Evolutionary conservation across 1,140 invertebrate genomes (phyloP), one percentile per base, ranked within the genome.

Genomic region (Drosophila persimilis): DNA sequence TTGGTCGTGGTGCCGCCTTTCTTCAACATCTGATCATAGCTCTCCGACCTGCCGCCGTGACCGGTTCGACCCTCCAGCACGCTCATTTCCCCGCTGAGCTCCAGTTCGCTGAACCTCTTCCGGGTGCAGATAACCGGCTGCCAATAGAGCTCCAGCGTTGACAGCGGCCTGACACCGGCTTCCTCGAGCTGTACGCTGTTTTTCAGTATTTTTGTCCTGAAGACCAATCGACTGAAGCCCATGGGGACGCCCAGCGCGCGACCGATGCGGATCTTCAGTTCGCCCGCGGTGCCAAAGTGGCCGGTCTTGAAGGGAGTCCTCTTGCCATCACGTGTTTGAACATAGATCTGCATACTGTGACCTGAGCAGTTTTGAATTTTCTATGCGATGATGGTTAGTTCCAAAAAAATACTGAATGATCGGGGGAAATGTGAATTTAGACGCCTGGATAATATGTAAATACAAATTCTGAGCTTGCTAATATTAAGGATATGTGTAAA

Each of bases 81-180:
- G 56, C 71, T 71, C 31, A 63, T 46, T 7, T 84, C 80, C n/a
- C 70, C 77, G 17, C 80, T 77, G 29, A 74, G 13, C 44, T 88
- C 83, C 41, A 67, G 80, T 3, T 86, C 83, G 24, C 69, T 64
- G 11, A 75, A 43, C 46, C 78, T 64, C 17, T 66, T 75, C 20
- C 78, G 53, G 13, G 83, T 72, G 0, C 78, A 50, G 22, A 86
- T 83, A n/a, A 88, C 15, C 1, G 81, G 81, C 47, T 88, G 59
- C 83, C 83, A 86, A 9, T 31, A 62, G 4, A 86, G 47, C 17
- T 88, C 78, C 51, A 86, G 24, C 7, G 74, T 88, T n/a, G 81
- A 78, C 81, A 86, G 55, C 6, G 59, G 74, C 47, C 69, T 75
- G 6, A 78, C 44, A 1, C 81, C 83, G 31, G 75, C 35, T 3